Base-by-base conservation (phyloP, 1,140 invertebrate genomes). In the Pseudomyrmex cubaensis region DNA sequence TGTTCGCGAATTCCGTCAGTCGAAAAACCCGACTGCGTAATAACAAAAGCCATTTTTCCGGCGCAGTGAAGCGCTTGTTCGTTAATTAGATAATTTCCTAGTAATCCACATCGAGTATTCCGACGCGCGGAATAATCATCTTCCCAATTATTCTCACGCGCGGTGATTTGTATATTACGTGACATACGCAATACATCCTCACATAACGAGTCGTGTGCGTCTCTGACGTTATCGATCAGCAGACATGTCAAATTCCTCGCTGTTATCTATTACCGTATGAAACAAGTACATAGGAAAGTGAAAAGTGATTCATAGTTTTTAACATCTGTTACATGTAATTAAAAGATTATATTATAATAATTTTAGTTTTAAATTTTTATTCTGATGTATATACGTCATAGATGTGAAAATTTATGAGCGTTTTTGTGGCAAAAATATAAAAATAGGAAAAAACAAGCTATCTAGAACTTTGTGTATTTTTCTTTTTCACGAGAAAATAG, bases 41-140 rank as follows among this genome's bases (percentile, higher is more conserved):
- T 80, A 80, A 80, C 54, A 44, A 72, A 72, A 80, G n/a, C 35
- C 20, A 25, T 9, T 57, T 80, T 80, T 61, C 15, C 20, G 20
- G 12, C 10, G 20, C 20, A 59, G 13, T 12, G 17, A 9, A 22
- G 20, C 12, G 20, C 12, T 35, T 12, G 20, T 80, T 72, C 54
- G 35, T 70, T 56, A 72, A 72, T 80, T 80, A 72, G 67, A 50
- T 15, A 48, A 72, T 80, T 70, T 72, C 8, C 20, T 59, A 15
- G 54, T 8, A 50, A 80, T 72, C 20, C 35, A 35, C 35, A 46
- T 80, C 3, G 20, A 20, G 17, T n/a, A 78, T 13, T 78, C 12
- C 22, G 20, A 3, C 46, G 44, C 35, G 46, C 20, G 35, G 35
- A 35, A 10, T 59, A 59, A 70, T 72, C 2, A 72, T 72, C 46